A percentile compares a stretch with the other conserved stretches of the same genome.
phyloP scores from a whole-genome alignment of 1,140 invertebrate species.

The Tetraneura akinire region DNA sequence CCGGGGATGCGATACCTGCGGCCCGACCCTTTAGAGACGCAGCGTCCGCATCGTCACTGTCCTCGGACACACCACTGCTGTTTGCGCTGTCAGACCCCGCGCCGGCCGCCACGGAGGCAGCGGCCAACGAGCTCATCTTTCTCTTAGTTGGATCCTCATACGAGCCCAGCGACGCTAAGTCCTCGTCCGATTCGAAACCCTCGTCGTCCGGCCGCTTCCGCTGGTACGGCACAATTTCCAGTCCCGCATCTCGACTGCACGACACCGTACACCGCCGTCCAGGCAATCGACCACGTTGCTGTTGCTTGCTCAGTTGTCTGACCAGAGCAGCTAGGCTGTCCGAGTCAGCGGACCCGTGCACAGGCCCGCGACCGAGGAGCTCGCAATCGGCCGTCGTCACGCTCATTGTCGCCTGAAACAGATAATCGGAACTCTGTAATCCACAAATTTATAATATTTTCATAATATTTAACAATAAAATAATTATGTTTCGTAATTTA shows the following conservation, averaged over 20 bases:
- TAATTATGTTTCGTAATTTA: too few relatives aligned
- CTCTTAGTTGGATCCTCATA: slow-evolving; percentile 51
- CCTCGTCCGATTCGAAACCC: slow-evolving; percentile 56
- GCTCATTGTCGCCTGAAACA: slow-evolving; percentile 28
- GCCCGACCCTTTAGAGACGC: not conserved
- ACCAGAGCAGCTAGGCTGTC: slow-evolving; percentile 53
- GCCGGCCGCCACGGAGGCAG: slow-evolving; percentile 12
- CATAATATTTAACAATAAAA: too few relatives aligned
- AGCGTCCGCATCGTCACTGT: slow-evolving; percentile 54
- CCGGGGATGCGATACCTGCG: too few relatives aligned
- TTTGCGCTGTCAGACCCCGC: slow-evolving; percentile 54
- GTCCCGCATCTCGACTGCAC: slow-evolving; percentile 44
- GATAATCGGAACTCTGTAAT: too few relatives aligned
- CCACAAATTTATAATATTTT: too few relatives aligned
- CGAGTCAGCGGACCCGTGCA: slow-evolving; percentile 54
- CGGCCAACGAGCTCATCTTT: slow-evolving; percentile 25
- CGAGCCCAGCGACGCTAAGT: slow-evolving; percentile 53
- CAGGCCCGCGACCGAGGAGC: slow-evolving; percentile 54
- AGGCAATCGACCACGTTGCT: not conserved
- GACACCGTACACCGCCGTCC: slow-evolving; percentile 33
- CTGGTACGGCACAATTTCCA: slow-evolving; percentile 50
- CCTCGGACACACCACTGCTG: slow-evolving; percentile 55
- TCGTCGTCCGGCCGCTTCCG: slow-evolving; percentile 53
- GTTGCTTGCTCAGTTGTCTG: slow-evolving; percentile 22
- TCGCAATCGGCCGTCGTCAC: slow-evolving; percentile 52